Percentiles rank a stretch among this genome's conserved stretches.
phyloP scores from a whole-genome alignment of 1,140 invertebrate species.

The Archivesica marissinica region DNA sequence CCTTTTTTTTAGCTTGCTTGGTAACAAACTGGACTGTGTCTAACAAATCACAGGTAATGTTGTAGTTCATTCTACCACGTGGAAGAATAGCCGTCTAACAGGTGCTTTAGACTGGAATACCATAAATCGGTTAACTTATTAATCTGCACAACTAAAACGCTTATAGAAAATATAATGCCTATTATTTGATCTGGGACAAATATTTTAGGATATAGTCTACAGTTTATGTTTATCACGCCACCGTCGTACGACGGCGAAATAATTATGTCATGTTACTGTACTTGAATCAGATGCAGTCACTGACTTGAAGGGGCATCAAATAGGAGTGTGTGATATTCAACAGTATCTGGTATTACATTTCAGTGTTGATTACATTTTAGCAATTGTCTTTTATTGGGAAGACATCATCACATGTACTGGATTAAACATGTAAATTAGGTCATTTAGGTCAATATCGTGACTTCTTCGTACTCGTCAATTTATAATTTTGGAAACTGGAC shows the following conservation, averaged over 20 bases:
- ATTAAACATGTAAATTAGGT: too few species aligned
- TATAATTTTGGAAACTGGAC: too few species aligned
- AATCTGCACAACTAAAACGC: neutral
- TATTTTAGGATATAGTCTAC: neutral
- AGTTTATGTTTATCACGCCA: constrained; percentile 52
- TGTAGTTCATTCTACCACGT: neutral
- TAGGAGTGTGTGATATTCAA: too few species aligned
- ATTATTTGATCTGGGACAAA: neutral
- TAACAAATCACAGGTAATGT: neutral
- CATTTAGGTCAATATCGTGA: too few species aligned
- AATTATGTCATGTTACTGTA: constrained; percentile 32
- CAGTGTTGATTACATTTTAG: too few species aligned
- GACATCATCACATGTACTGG: too few species aligned
- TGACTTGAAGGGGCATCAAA: too few species aligned
- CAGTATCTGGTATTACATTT: too few species aligned
- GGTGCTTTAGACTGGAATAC: constrained; percentile 35
- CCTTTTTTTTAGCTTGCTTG: constrained; percentile 43
- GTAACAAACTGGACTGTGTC: constrained; percentile 43
- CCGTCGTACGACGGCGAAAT: constrained; percentile 47
- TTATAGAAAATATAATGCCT: constrained; percentile 4
- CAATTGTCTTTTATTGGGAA: too few species aligned
- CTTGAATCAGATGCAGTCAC: too few species aligned
- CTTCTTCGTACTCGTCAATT: too few species aligned
- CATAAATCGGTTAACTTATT: too few species aligned
- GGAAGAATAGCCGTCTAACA: constrained; percentile 22